Percentiles rank a stretch among this genome's conserved stretches.
These are phyloP conservation scores for Nyctalus aviator DNA, from an alignment of 2,797 vertebrate genomes.

Conservation along the genomic window DNA sequence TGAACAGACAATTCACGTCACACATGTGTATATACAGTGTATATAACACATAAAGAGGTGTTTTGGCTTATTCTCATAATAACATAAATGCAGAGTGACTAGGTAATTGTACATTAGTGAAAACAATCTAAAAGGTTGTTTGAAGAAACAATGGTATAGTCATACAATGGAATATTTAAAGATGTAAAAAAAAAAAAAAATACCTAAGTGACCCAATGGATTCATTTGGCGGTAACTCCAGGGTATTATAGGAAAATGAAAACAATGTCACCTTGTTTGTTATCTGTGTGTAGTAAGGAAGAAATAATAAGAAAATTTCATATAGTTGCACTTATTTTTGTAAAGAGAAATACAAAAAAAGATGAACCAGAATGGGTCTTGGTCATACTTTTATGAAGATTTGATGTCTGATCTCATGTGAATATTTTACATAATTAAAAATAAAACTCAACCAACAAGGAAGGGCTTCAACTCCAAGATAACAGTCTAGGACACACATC, in stretches of 20 bases:
- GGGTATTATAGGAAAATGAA: neutral
- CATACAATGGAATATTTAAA: neutral
- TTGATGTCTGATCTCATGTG: neutral
- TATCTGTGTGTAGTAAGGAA: neutral
- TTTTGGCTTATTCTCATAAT: neutral
- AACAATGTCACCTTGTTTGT: neutral
- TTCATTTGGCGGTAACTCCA: neutral
- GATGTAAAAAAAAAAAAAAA: neutral
- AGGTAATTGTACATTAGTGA: neutral
- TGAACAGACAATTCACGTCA: no score
- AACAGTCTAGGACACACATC: neutral
- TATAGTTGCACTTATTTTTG: neutral
- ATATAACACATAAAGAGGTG: neutral
- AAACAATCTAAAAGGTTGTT: neutral
- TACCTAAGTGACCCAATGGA: neutral
- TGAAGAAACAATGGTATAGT: neutral
- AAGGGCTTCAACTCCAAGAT: neutral
- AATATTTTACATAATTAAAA: neutral
- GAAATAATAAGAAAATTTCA: neutral
- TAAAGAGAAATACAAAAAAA: neutral
- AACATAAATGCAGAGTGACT: neutral
- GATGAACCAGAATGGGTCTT: neutral
- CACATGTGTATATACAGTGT: neutral
- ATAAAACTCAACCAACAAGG: neutral
- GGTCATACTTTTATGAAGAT: neutral